These are phyloP conservation scores for Ditylenchus weischeri DNA, from an alignment of 2,888 invertebrate genomes.

Conservation along the genomic window DNA sequence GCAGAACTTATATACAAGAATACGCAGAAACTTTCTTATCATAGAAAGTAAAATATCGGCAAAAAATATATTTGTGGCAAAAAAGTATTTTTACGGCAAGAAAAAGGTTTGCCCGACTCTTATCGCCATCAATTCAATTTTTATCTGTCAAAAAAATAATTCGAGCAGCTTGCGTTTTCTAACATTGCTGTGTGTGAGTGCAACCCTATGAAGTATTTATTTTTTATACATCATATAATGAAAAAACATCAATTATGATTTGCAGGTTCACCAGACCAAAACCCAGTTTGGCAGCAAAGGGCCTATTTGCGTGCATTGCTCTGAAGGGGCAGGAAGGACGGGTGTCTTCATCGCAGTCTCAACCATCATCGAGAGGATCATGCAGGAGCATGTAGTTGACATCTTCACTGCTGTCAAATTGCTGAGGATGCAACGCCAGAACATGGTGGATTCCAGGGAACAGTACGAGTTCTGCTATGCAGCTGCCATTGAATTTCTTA, in stretches of 20 bases:
- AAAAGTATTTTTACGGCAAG: background rate
- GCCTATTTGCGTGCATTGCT: slow-evolving; percentile 79
- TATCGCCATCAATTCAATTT: background rate
- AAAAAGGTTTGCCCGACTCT: too few species aligned
- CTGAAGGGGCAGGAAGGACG: slow-evolving; percentile 95
- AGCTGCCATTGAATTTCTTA: slow-evolving; percentile 91
- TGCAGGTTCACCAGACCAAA: slow-evolving; percentile 86
- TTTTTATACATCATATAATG: background rate
- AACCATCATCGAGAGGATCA: slow-evolving; percentile 96
- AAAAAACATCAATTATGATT: too few species aligned
- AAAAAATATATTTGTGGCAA: background rate
- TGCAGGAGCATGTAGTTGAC: slow-evolving; percentile 96
- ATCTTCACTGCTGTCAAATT: slow-evolving; percentile 98
- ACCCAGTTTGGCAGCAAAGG: slow-evolving; percentile 99
- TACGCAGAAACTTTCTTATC: too few species aligned
- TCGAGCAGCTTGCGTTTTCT: too few species aligned
- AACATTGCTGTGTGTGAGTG: too few species aligned
- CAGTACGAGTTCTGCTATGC: slow-evolving; percentile 99
- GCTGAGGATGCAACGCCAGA: slow-evolving; percentile 92
- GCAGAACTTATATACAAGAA: too few species aligned
- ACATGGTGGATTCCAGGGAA: slow-evolving; percentile 99
- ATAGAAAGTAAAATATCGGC: too few species aligned
- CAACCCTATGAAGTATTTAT: too few species aligned
- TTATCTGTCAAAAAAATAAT: background rate
- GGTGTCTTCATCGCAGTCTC: slow-evolving; percentile 97